Evolutionary conservation across 2,113 vertebrate genomes (phyloP).

Genomic region (Sturnus vulgaris): DNA sequence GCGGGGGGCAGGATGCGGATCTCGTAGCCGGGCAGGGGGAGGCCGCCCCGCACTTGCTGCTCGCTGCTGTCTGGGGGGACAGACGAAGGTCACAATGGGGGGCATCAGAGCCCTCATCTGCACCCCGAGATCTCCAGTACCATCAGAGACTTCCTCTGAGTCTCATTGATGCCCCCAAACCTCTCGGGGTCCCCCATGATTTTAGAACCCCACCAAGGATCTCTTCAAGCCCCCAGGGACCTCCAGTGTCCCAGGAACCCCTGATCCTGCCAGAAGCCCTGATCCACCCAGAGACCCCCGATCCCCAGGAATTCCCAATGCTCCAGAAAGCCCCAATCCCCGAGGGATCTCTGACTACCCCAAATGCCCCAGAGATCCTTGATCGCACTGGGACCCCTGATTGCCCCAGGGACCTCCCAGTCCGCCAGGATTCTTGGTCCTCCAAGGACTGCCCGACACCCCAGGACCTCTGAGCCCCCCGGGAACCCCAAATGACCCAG

Average conservation of each 20-base stretch:
- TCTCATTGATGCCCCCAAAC: neutral
- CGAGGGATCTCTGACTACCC: neutral
- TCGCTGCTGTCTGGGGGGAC: conserved; percentile 5
- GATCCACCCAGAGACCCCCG: neutral
- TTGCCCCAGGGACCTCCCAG: too few species aligned
- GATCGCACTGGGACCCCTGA: neutral
- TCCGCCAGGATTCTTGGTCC: neutral
- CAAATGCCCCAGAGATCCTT: too few species aligned
- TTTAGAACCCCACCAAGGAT: neutral
- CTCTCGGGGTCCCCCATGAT: fast-evolving
- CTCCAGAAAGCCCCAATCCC: too few species aligned
- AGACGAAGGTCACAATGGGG: neutral
- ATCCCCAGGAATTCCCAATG: neutral
- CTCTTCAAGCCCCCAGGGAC: neutral
- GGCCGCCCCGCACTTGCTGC: neutral
- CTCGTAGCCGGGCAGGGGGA: conserved; percentile 6
- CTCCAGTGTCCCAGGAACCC: neutral
- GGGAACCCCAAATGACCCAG: neutral
- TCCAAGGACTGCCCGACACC: neutral
- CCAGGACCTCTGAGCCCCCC: too few species aligned
- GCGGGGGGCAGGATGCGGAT: neutral
- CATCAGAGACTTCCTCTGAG: neutral
- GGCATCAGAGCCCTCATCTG: neutral
- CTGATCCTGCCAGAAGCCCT: neutral
- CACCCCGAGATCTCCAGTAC: neutral